Base-by-base conservation (phyloP, 2,888 invertebrate species). In the Furcula furcula region DNA sequence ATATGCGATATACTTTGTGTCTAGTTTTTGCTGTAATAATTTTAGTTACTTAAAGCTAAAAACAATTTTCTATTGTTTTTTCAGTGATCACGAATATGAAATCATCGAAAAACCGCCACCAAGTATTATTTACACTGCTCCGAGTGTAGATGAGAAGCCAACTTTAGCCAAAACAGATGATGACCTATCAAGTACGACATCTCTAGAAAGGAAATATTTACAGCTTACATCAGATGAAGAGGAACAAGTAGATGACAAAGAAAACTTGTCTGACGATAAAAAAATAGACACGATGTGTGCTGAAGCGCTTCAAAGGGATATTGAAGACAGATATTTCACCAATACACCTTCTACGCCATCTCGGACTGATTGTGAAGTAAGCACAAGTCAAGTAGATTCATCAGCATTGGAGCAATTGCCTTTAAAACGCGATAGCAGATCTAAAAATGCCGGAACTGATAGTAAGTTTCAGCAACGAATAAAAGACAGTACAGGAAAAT, bases 11-110 rank as follows among this genome's bases (percentile, higher is more conserved):
- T 28, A 3, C 15, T 18, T 13, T 12, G 7, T 28, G 7, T 14
- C 13, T 14, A 9, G 13, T 26, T 34, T 7, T 10, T 7, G 22
- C n/a, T 10, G 5, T 20, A 23, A 19, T 35, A 12, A 13, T 7
- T 1, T 9, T 19, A 19, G 9, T 23, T 23, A 27, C 34, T 40
- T 22, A 35, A 23, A 42, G 20, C 36, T 26, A 40, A 37, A 33
- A 34, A n/a, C 11, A 28, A n/a, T n/a, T n/a, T 48, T 19, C 25
- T 48, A 52, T 50, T 46, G 2, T 69, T 56, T 57, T 92, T 92
- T 61, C 90, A 97, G 96, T 91, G 96, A 96, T 91, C 96, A 97
- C 92, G 95, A 96, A 86, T 97, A 97, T 90, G 97, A 97, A 90
- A 95, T 95, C 59, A 94, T 97, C 77, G 94, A 94, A 73, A 93